Percentiles rank a stretch among this genome's conserved stretches.
Evolutionary conservation across 2,888 invertebrate genomes (phyloP).

Genomic region (Drosophila pseudotakahashii): DNA sequence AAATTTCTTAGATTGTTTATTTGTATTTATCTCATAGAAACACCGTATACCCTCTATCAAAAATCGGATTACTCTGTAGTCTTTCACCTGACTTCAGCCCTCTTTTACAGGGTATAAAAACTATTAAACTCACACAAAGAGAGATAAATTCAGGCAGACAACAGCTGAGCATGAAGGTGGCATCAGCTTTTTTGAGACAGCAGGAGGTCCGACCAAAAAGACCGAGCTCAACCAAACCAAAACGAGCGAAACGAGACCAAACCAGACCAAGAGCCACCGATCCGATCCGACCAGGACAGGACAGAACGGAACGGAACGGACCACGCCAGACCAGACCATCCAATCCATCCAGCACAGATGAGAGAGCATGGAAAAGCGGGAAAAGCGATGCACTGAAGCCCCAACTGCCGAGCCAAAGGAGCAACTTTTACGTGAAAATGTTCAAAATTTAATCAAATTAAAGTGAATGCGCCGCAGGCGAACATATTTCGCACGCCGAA

Average conservation of each 20-base stretch:
- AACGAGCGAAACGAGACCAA: slow-evolving; percentile 26
- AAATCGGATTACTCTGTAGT: background rate
- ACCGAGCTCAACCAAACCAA: slow-evolving; percentile 26
- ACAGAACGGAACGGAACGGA: slow-evolving; percentile 12
- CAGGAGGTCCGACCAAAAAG: slow-evolving; percentile 46
- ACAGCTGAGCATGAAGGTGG: slow-evolving; percentile 68
- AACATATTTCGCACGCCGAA: slow-evolving; percentile 77
- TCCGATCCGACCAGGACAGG: slow-evolving; percentile 23
- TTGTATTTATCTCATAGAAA: no score
- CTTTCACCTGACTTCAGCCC: background rate
- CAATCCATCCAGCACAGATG: slow-evolving; percentile 35
- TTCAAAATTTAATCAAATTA: slow-evolving; percentile 82
- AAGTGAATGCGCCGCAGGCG: slow-evolving; percentile 79
- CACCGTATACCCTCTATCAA: background rate
- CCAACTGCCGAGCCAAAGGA: slow-evolving; percentile 57
- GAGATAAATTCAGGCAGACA: slow-evolving; percentile 58
- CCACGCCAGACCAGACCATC: slow-evolving; percentile 37
- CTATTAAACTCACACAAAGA: slow-evolving; percentile 51
- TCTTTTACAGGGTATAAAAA: slow-evolving; percentile 47
- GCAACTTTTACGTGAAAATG: slow-evolving; percentile 81
- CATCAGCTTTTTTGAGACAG: slow-evolving; percentile 55
- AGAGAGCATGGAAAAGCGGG: slow-evolving; percentile 18
- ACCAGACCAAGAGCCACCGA: slow-evolving; percentile 33
- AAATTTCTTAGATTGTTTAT: no score
- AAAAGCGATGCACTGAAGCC: slow-evolving; percentile 36